A percentile compares a stretch with the other conserved stretches of the same genome.
Evolutionary conservation across 2,113 vertebrate genomes (phyloP).

Genomic region (Alaudala cheleensis): DNA sequence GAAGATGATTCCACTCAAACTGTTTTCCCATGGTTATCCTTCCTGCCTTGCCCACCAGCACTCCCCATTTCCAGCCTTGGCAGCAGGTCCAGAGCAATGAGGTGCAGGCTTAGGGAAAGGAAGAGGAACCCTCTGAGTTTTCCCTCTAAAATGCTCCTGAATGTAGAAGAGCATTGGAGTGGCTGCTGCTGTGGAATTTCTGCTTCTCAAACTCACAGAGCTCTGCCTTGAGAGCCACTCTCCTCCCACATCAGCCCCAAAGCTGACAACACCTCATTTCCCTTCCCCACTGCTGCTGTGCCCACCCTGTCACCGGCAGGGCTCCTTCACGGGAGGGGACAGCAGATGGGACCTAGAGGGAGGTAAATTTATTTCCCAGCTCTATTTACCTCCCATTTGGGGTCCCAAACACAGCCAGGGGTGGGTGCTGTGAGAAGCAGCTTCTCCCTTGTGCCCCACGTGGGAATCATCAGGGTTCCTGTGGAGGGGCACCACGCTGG

Average conservation of each 20-base stretch:
- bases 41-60: neutral
- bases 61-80: neutral
- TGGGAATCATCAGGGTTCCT: neutral
- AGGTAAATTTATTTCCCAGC: neutral
- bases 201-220: neutral
- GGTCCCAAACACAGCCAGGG: neutral
- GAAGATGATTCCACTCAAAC: neutral
- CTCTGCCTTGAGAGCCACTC: neutral
- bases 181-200: neutral
- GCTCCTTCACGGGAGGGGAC: accelerated
- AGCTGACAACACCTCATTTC: accelerated
- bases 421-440: neutral
- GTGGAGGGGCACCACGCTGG: neutral
- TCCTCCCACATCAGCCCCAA: neutral
- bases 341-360: neutral
- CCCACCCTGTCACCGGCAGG: neutral
- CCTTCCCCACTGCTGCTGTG: accelerated
- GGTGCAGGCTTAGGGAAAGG: neutral
- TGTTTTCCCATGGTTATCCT: neutral
- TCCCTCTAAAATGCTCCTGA: neutral
- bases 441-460: neutral
- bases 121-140: neutral
- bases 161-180: neutral
- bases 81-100: neutral
- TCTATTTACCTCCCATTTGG: neutral